Evolutionary conservation across 2,113 vertebrate species (phyloP).

Genomic region (Naja naja): DNA sequence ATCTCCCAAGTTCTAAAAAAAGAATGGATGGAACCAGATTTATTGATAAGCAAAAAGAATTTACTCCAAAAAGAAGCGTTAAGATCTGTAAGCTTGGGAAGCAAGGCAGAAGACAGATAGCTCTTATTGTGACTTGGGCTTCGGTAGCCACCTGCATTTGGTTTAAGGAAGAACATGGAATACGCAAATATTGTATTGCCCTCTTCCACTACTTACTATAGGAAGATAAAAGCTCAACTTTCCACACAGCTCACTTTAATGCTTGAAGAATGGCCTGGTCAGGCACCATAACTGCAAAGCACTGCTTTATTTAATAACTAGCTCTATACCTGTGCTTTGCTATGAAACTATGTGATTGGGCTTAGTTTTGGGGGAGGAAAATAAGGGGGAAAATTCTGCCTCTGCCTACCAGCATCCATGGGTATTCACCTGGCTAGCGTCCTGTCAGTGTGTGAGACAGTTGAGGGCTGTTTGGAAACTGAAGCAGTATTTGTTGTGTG

Average conservation of each 20-base stretch:
- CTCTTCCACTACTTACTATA: neutral
- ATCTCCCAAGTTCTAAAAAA: neutral
- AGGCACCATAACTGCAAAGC: constrained; percentile 35
- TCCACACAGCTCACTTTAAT: constrained; percentile 31
- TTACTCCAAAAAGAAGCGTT: neutral
- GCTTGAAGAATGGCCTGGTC: constrained; percentile 44
- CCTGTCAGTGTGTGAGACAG: too few species aligned
- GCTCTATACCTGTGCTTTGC: too few species aligned
- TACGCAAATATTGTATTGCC: neutral
- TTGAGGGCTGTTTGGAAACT: too few species aligned
- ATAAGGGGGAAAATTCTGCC: too few species aligned
- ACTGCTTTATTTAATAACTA: neutral
- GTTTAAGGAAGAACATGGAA: neutral
- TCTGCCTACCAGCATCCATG: too few species aligned
- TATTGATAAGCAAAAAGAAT: neutral
- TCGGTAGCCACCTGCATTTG: neutral
- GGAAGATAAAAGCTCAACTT: constrained; percentile 2
- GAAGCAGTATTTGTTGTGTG: too few species aligned
- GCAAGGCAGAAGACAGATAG: neutral
- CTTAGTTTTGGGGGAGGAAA: too few species aligned
- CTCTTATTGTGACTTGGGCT: neutral
- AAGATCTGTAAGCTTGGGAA: neutral
- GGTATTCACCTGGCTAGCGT: too few species aligned
- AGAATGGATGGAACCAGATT: neutral
- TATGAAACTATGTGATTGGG: too few species aligned